phyloP scores from a whole-genome alignment of 2,113 vertebrate genomes.

The Hippoglossus stenolepis region DNA sequence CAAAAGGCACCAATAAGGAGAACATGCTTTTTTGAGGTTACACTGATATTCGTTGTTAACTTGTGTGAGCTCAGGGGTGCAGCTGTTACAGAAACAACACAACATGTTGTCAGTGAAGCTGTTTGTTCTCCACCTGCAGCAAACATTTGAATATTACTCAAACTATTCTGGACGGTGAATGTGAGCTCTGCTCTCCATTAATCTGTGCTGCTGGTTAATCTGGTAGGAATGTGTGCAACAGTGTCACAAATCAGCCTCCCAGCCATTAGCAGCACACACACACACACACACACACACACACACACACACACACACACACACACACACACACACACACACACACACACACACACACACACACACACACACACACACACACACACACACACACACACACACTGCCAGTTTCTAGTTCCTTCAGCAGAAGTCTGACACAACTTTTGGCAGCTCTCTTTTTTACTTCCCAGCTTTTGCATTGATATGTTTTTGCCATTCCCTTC shows the following conservation, averaged over 20 bases:
- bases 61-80: neutral
- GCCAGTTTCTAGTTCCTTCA: neutral
- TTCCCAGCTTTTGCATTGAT: neutral
- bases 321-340: slow-evolving; percentile 10
- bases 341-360: neutral
- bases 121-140: slow-evolving; percentile 4
- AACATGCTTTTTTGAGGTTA: neutral
- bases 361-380: slow-evolving; percentile 4
- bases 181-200: slow-evolving; percentile 47
- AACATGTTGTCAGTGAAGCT: neutral
- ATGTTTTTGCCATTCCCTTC: too few relatives aligned
- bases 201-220: slow-evolving; percentile 60
- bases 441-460: neutral
- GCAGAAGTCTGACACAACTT: neutral
- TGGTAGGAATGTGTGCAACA: slow-evolving; percentile 64
- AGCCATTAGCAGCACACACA: slow-evolving; percentile 18
- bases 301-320: neutral
- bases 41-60: neutral
- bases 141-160: neutral
- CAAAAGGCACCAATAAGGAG: neutral
- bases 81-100: neutral
- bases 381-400: neutral
- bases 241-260: slow-evolving; percentile 51
- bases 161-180: slow-evolving; percentile 6
- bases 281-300: slow-evolving; percentile 10